These are phyloP conservation scores for Helogale parvula DNA, from an alignment of 2,113 vertebrate species.

Conservation along the genomic window DNA sequence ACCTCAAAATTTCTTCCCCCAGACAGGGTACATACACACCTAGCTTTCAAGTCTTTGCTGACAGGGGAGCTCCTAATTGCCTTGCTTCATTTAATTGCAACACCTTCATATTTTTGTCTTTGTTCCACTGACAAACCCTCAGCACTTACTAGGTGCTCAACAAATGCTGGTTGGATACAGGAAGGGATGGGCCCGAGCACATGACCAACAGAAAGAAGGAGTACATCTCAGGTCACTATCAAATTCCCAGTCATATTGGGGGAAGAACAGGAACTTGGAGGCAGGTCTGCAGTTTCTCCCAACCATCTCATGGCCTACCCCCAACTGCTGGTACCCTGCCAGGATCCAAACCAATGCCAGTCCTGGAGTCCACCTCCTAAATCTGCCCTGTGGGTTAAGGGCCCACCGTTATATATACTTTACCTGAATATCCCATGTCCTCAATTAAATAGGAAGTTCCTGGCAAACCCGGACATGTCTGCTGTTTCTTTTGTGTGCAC, in stretches of 20 bases:
- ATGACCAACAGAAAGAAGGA: not conserved
- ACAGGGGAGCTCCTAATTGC: not conserved
- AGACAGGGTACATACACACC: not conserved
- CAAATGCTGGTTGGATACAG: not conserved
- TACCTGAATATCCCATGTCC: not conserved
- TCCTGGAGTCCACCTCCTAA: not conserved
- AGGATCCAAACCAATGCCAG: not conserved
- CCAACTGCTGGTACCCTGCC: not conserved
- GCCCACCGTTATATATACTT: not conserved
- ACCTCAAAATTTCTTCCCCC: not conserved
- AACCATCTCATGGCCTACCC: not conserved
- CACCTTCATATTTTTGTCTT: not conserved
- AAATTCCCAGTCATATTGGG: not conserved
- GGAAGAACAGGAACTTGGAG: not conserved
- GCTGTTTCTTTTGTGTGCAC: not conserved
- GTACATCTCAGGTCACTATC: not conserved
- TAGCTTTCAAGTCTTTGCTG: not conserved
- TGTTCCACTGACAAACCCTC: not conserved
- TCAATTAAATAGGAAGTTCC: not conserved
- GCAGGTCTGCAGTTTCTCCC: not conserved
- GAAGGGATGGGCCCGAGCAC: not conserved
- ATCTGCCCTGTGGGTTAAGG: not conserved
- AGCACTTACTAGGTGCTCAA: not conserved
- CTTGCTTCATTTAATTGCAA: not conserved
- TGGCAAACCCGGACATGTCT: not conserved